Base-by-base conservation (phyloP, 2,888 invertebrate species). In the Diaphora mendica region DNA sequence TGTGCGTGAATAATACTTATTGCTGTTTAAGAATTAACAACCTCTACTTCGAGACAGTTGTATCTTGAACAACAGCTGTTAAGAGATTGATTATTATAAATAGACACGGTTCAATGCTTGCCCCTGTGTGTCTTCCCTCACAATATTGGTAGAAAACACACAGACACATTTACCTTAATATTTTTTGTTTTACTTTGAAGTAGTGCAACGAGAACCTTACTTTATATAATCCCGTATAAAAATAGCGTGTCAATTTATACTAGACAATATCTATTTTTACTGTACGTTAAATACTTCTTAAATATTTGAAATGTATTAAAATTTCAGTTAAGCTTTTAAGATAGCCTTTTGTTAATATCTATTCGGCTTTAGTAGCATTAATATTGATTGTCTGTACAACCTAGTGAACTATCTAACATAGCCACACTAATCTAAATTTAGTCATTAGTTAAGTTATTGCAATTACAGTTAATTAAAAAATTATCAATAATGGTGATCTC, bases 221-320 rank as follows among this genome's bases (percentile, higher is more conserved):
- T 67, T 78, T 78, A 84, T 78, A 80, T 78, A 80, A 84, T 77
- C 68, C 74, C 65, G 67, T 83, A 84, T 71, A 84, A 83, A 83
- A 83, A 83, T 84, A 83, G 78, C 74, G 75, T 77, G 82, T 84
- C 81, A 69, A 78, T 82, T 82, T 84, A 83, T 79, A 82, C 64
- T 79, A 80, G 74, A 75, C 82, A 81, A 82, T 77, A 79, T 83
- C 80, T 77, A 78, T 48, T 68, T 71, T 71, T 68, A 71, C 71
- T 74, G 74, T 73, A 82, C 71, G 72, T 70, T n/a, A 55, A n/a
- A n/a, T 55, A 55, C 51, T 68, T 68, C 35, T 70, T 73, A 73
- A 75, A 65, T 73, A 67, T 33, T 74, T 71, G 64, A 33, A 77
- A 74, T 75, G 69, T 74, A 74, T 9, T 62, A 68, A 76, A 70